phyloP scores from a whole-genome alignment of 1,140 invertebrate genomes.

The Drosophila takahashii region DNA sequence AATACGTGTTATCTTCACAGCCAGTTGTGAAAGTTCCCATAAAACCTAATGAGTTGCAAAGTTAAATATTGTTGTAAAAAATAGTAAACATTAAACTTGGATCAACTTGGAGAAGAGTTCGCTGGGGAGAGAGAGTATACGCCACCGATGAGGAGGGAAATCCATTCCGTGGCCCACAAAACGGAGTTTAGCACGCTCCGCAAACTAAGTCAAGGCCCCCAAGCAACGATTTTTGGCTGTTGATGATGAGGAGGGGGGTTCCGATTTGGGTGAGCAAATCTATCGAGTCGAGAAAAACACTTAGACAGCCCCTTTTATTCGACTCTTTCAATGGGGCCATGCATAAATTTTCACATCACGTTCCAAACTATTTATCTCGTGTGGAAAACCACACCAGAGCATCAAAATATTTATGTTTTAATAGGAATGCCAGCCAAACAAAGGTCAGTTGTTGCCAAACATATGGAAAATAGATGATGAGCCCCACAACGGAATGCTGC shows the following conservation, averaged over 20 bases:
- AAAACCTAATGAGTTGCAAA: slow-evolving; percentile 48
- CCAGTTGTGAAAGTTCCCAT: slow-evolving; percentile 46
- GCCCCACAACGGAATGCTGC: slow-evolving; percentile 31
- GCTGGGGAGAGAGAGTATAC: slow-evolving; percentile 5
- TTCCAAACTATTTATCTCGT: slow-evolving; percentile 41
- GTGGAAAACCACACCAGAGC: slow-evolving; percentile 41
- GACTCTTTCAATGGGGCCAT: slow-evolving; percentile 5
- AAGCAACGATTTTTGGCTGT: slow-evolving; percentile 23
- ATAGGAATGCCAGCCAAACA: slow-evolving; percentile 43
- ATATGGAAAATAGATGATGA: slow-evolving; percentile 39
- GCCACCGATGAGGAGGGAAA: slow-evolving; percentile 20
- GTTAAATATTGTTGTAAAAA: slow-evolving; percentile 31
- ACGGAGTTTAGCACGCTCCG: slow-evolving; percentile 38
- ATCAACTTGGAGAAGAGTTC: slow-evolving; percentile 12
- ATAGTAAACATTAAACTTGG: slow-evolving; percentile 28
- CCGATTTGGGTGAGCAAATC: slow-evolving; percentile 32
- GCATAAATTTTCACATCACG: slow-evolving; percentile 49
- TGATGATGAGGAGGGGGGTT: background rate
- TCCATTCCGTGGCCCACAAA: slow-evolving; percentile 31
- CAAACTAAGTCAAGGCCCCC: slow-evolving; percentile 48
- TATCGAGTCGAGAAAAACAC: slow-evolving; percentile 18
- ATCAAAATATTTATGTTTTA: slow-evolving; percentile 46
- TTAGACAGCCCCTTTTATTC: slow-evolving; percentile 24
- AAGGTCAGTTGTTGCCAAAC: slow-evolving; percentile 48
- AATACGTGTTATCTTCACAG: slow-evolving; percentile 33